Evolutionary conservation across 1,140 invertebrate species (phyloP).

Genomic region (Anoplophora glabripennis): DNA sequence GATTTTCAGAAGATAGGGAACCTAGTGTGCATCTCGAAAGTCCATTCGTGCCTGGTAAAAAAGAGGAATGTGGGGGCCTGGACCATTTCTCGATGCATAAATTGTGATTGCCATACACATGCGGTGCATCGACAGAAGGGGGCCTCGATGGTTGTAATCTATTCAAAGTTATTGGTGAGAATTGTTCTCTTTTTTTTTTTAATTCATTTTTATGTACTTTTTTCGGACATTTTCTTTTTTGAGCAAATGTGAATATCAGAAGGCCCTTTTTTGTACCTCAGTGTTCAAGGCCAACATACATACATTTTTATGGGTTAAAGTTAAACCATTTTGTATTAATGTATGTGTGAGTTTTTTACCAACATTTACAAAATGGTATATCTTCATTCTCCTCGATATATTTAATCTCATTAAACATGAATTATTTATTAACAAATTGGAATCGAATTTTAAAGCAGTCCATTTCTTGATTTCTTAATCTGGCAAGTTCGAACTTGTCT

Average conservation of each 20-base stretch:
- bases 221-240: not conserved
- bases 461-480: not conserved
- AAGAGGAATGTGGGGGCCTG: constrained; percentile 51
- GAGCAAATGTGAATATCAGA: not conserved
- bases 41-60: constrained; percentile 51
- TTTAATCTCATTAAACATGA: not conserved
- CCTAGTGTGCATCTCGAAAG: constrained; percentile 51
- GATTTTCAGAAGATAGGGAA: constrained; percentile 47
- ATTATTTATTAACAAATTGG: not conserved
- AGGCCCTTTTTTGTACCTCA: not conserved
- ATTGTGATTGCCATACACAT: constrained; percentile 50
- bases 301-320: not conserved
- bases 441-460: too few species aligned
- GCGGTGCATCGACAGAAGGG: constrained; percentile 54
- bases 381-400: not conserved
- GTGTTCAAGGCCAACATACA: constrained; percentile 11
- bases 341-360: not conserved
- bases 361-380: too few species aligned
- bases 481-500: not conserved
- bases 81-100: constrained; percentile 52
- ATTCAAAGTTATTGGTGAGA: constrained; percentile 52
- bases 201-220: not conserved
- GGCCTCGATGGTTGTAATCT: constrained; percentile 52
- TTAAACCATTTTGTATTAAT: not conserved
- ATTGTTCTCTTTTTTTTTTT: not conserved